Percentiles rank a stretch among this genome's conserved stretches.
These are phyloP conservation scores for Lepilemur ruficaudatus DNA, from an alignment of 2,797 vertebrate genomes.

Conservation along the genomic window DNA sequence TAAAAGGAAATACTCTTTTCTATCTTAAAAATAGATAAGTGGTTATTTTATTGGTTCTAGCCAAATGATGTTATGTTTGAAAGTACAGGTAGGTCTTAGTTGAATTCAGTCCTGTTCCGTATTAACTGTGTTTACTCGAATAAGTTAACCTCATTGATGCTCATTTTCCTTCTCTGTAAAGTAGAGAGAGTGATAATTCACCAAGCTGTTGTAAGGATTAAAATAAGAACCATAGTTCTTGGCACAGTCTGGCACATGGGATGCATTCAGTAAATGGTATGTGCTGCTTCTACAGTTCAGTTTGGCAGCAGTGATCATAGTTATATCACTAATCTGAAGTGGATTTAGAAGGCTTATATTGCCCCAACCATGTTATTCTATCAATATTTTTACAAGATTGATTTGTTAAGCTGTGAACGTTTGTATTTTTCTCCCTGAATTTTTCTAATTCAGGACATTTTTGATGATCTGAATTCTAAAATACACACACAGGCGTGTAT, in stretches of 20 bases:
- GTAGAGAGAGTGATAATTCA: neutral
- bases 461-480: conserved; percentile 18
- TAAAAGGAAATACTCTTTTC: neutral
- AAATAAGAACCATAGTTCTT: neutral
- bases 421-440: neutral
- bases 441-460: neutral
- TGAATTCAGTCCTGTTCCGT: neutral
- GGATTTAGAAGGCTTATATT: neutral
- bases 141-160: neutral
- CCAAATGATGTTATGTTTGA: neutral
- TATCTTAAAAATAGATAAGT: neutral
- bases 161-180: neutral
- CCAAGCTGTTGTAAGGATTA: neutral
- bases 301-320: neutral
- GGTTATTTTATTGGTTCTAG: neutral
- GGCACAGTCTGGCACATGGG: neutral
- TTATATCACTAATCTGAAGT: neutral
- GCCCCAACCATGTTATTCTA: neutral
- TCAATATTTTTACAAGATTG: neutral
- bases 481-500: neutral
- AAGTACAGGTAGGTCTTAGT: conserved; percentile 7
- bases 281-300: neutral
- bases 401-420: conserved; percentile 2
- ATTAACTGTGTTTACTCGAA: neutral
- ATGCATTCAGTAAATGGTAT: neutral